These are phyloP conservation scores for Sminthopsis crassicaudata DNA, from an alignment of 2,113 vertebrate genomes.

Conservation along the genomic window DNA sequence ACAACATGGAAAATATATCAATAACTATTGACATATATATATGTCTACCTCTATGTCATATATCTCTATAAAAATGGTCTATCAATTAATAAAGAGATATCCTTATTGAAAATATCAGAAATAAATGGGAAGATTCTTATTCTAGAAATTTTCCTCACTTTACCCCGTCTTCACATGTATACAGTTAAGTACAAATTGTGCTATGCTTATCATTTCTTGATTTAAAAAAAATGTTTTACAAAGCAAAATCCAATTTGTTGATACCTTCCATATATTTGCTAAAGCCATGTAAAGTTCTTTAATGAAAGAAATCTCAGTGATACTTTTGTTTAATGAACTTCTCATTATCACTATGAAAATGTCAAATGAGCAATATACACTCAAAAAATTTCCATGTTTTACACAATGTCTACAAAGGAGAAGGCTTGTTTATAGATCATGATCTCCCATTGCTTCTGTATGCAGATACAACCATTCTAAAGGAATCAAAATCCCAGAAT, in stretches of 20 bases:
- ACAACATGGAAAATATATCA: background rate
- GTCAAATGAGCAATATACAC: background rate
- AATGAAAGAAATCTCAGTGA: background rate
- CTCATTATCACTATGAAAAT: background rate
- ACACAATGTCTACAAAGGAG: background rate
- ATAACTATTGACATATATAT: background rate
- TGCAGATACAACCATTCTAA: background rate
- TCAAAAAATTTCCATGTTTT: background rate
- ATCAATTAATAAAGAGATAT: background rate
- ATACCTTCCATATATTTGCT: background rate
- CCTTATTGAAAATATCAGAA: background rate
- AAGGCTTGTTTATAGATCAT: background rate
- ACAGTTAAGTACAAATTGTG: background rate
- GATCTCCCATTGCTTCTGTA: background rate
- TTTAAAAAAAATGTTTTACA: background rate
- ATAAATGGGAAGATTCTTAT: background rate
- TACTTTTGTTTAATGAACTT: background rate
- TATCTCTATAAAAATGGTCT: background rate
- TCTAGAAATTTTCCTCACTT: background rate
- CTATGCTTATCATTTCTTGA: background rate
- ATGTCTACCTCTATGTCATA: background rate
- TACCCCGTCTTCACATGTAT: background rate
- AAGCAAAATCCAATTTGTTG: background rate
- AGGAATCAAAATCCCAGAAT: background rate
- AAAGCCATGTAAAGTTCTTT: background rate